phyloP scores from a whole-genome alignment of 2,113 vertebrate species.

The Motacilla alba region DNA sequence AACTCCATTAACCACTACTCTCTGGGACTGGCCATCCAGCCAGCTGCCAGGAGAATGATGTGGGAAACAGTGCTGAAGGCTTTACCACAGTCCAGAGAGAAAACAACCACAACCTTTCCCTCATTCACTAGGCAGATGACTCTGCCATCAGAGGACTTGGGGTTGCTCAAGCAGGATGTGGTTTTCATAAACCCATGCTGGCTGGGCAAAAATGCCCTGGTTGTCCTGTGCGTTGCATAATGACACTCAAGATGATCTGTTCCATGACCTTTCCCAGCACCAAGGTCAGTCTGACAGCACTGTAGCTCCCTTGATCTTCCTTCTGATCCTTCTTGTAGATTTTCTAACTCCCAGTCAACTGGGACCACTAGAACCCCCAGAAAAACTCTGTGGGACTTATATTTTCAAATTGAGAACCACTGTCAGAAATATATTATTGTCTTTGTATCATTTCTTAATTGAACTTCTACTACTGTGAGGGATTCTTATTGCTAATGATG shows the following conservation, averaged over 20 bases:
- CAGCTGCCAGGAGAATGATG: not conserved
- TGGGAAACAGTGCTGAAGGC: not conserved
- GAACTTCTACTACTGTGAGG: not conserved
- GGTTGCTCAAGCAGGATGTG: not conserved
- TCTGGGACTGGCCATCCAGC: not conserved
- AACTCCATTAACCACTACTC: not conserved
- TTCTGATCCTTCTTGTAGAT: not conserved
- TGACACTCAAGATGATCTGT: not conserved
- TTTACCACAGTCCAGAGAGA: not conserved
- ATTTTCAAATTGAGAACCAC: not conserved
- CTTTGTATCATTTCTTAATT: not conserved
- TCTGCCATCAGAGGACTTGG: not conserved
- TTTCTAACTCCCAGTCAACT: not conserved
- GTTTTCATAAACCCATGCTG: not conserved
- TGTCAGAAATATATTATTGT: not conserved
- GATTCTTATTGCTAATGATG: not conserved
- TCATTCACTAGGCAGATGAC: not conserved
- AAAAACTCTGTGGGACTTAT: not conserved
- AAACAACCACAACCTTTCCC: not conserved
- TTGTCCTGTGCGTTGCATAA: not conserved
- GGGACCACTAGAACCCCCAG: not conserved
- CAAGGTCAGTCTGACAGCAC: not conserved
- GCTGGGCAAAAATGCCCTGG: not conserved
- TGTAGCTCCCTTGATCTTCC: not conserved
- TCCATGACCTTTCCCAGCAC: not conserved